phyloP scores from a whole-genome alignment of 2,888 invertebrate species.

The Cosmopolites sordidus region DNA sequence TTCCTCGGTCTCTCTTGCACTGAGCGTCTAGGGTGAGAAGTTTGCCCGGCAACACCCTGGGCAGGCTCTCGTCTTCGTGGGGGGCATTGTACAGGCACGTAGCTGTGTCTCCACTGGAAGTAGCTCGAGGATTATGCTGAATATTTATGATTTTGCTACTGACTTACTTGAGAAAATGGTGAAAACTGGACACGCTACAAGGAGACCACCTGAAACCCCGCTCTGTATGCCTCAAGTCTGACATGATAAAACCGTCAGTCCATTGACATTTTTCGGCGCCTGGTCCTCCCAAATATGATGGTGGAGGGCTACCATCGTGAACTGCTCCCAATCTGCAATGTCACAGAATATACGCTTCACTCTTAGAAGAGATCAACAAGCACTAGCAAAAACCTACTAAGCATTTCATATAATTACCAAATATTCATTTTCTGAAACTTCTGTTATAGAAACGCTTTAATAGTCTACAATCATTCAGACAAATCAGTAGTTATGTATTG shows the following conservation, averaged over 20 bases:
- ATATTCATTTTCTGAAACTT: no score
- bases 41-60: conserved; percentile 84
- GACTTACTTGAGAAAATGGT: conserved; percentile 88
- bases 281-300: conserved; percentile 89
- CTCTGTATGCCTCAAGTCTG: conserved; percentile 88
- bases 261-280: conserved; percentile 92
- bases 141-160: not conserved
- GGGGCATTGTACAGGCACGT: conserved; percentile 91
- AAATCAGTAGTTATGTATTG: no score
- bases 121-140: no score
- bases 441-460: no score
- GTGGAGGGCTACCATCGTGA: conserved; percentile 94
- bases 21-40: conserved; percentile 86
- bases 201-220: conserved; percentile 93
- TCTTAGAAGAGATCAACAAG: no score
- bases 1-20: conserved; percentile 84
- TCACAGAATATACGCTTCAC: no score
- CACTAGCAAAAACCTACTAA: no score
- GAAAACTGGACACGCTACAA: conserved; percentile 88
- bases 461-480: no score
- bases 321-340: conserved; percentile 85
- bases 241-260: conserved; percentile 97
- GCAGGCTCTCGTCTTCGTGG: conserved; percentile 87
- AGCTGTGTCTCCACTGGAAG: conserved; percentile 81
- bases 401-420: no score